Conservation (phyloP, 2,113 vertebrate species). For the Oceanodroma tethys region DNA sequence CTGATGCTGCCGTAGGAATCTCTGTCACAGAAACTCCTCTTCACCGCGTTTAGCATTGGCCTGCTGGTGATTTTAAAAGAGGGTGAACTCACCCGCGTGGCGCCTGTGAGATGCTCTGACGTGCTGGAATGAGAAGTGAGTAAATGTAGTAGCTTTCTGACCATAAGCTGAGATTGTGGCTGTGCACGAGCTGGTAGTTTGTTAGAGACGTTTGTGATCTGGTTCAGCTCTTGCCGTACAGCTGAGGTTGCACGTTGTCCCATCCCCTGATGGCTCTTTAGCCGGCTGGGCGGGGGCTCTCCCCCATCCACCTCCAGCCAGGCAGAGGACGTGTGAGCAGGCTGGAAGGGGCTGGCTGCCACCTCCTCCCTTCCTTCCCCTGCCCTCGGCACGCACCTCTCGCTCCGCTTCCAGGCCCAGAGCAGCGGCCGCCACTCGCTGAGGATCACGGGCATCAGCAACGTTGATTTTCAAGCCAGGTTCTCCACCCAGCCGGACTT, state of each 20-base stretch:
- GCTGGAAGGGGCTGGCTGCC: neutral
- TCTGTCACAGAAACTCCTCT: neutral
- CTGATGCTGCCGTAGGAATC: neutral
- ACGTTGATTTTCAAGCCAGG: constrained; percentile 83
- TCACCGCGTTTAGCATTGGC: rapidly evolving
- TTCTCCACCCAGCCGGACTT: constrained; percentile 79
- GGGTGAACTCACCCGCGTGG: neutral
- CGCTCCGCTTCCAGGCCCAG: constrained; percentile 68
- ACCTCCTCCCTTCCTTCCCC: neutral
- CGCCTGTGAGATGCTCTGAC: neutral
- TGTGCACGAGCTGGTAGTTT: neutral
- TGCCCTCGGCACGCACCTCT: neutral
- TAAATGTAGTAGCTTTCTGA: neutral
- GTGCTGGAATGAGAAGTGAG: neutral
- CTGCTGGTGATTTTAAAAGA: neutral
- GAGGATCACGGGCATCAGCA: constrained; percentile 88
- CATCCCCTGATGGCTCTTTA: neutral
- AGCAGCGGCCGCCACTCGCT: constrained; percentile 88
- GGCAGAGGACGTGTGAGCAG: neutral
- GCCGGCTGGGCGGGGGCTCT: neutral
- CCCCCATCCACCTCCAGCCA: neutral
- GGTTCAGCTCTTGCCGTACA: neutral
- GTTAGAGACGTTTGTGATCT: neutral
- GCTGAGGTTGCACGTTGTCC: neutral
- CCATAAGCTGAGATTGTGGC: neutral